A percentile compares a stretch with the other conserved stretches of the same genome.
Evolutionary conservation across 2,797 vertebrate species (phyloP).

Genomic region (Psittacula derbiana): DNA sequence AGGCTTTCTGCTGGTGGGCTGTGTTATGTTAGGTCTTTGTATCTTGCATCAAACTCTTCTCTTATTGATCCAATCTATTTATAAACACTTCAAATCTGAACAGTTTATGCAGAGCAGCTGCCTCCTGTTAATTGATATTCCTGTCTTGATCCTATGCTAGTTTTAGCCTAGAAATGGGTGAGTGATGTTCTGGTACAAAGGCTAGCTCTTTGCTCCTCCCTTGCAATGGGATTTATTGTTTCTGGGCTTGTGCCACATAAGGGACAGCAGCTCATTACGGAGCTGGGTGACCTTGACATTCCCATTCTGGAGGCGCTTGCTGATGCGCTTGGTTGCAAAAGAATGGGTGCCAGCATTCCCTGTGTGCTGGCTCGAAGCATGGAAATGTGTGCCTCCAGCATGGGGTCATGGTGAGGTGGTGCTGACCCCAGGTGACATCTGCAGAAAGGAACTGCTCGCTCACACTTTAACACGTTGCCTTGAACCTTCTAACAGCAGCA

Average conservation of each 20-base stretch:
- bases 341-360: not conserved
- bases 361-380: not conserved
- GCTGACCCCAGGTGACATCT: not conserved
- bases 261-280: not conserved
- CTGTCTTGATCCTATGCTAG: not conserved
- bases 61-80: not conserved
- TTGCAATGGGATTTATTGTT: not conserved
- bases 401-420: not conserved
- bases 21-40: not conserved
- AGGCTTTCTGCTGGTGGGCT: not conserved
- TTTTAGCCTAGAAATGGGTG: not conserved
- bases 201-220: not conserved
- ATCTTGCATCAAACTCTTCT: not conserved
- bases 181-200: not conserved
- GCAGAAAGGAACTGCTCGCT: not conserved
- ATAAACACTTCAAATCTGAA: not conserved
- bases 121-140: not conserved
- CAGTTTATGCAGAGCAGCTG: not conserved
- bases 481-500: not conserved
- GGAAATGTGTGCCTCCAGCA: not conserved
- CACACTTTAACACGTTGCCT: rapidly evolving
- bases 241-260: not conserved
- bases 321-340: not conserved
- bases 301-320: not conserved
- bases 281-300: conserved; percentile 20